Conservation (phyloP, 2,888 invertebrate species). For the Synergus itoensis region DNA sequence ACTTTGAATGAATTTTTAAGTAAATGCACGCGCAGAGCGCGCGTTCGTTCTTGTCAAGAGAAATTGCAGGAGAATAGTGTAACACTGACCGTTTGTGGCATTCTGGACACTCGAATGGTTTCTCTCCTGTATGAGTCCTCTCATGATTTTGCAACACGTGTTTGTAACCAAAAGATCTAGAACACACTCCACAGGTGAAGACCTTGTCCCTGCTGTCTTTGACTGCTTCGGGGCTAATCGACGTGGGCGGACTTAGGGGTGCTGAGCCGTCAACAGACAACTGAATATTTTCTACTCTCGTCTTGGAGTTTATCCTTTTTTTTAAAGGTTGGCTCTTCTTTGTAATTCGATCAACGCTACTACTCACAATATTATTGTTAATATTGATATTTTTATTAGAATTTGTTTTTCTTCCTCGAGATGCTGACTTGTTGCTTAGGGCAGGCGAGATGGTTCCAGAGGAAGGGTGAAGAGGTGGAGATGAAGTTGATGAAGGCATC, state of each 20-base stretch:
- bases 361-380: slow-evolving; percentile 78
- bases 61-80: neutral
- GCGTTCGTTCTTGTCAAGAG: no score
- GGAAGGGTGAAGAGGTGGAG: slow-evolving; percentile 78
- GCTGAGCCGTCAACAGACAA: slow-evolving; percentile 71
- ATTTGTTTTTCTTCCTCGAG: slow-evolving; percentile 70
- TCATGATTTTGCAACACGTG: slow-evolving; percentile 97
- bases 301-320: slow-evolving; percentile 78
- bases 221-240: slow-evolving; percentile 73
- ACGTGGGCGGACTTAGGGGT: slow-evolving; percentile 79
- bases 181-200: slow-evolving; percentile 93
- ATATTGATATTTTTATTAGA: slow-evolving; percentile 66
- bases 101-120: slow-evolving; percentile 94
- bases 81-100: slow-evolving; percentile 87
- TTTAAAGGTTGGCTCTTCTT: slow-evolving; percentile 78
- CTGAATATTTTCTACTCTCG: slow-evolving; percentile 68
- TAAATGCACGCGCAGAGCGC: no score
- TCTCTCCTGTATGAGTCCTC: slow-evolving; percentile 96
- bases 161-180: slow-evolving; percentile 94
- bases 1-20: no score
- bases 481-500: slow-evolving; percentile 78
- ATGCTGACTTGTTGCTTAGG: slow-evolving; percentile 75
- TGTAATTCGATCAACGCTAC: slow-evolving; percentile 76
- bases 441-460: slow-evolving; percentile 72
- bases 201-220: slow-evolving; percentile 85